Evolutionary conservation across 2,888 invertebrate species (phyloP).

Genomic region (Chloromyia formosa): DNA sequence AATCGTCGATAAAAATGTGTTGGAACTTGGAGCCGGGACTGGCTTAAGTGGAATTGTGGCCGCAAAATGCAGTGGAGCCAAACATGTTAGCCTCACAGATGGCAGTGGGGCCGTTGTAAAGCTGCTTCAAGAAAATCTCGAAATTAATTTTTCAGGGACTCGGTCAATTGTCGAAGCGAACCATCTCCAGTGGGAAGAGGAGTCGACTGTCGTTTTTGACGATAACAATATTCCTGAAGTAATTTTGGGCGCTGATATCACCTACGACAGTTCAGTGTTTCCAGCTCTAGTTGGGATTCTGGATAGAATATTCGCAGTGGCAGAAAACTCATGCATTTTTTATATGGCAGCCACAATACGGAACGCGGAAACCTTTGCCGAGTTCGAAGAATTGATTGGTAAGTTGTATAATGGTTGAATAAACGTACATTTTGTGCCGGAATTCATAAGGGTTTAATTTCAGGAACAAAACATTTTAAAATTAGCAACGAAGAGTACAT

Average conservation of each 20-base stretch:
- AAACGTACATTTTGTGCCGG: too few species aligned
- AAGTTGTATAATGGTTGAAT: slow-evolving; percentile 52
- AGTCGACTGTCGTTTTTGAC: slow-evolving; percentile 54
- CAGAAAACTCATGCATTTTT: slow-evolving; percentile 59
- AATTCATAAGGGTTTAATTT: not conserved
- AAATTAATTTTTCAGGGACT: slow-evolving; percentile 66
- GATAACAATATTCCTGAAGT: slow-evolving; percentile 61
- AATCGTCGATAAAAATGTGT: slow-evolving; percentile 68
- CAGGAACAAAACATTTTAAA: slow-evolving; percentile 6
- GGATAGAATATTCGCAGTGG: slow-evolving; percentile 60
- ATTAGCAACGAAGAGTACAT: slow-evolving; percentile 7
- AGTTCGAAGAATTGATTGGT: slow-evolving; percentile 70
- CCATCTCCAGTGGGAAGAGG: slow-evolving; percentile 67
- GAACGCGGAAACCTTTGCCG: slow-evolving; percentile 70
- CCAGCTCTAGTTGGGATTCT: slow-evolving; percentile 64
- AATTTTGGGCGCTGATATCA: slow-evolving; percentile 70
- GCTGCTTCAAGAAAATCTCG: slow-evolving; percentile 71
- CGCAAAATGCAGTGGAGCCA: slow-evolving; percentile 67
- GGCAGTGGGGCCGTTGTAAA: slow-evolving; percentile 74
- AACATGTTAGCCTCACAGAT: slow-evolving; percentile 72
- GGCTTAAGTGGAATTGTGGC: slow-evolving; percentile 77
- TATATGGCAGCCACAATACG: slow-evolving; percentile 71
- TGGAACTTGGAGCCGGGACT: slow-evolving; percentile 82
- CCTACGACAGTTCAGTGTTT: slow-evolving; percentile 70
- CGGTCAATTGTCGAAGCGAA: not conserved